Evolutionary conservation across 2,113 vertebrate species (phyloP).

Genomic region (Archilochus colubris): DNA sequence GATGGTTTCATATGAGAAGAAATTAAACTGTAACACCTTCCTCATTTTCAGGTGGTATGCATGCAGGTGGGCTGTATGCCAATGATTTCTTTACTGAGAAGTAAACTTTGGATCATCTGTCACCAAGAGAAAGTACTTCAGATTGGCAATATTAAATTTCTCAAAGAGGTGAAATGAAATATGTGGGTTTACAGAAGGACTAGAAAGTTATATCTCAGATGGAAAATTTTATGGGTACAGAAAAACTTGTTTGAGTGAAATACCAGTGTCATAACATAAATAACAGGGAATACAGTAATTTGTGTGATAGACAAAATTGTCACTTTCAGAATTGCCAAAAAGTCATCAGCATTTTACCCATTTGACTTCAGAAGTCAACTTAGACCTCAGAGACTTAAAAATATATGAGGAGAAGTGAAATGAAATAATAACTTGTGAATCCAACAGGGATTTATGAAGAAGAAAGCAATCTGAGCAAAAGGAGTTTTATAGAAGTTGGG

Average conservation of each 20-base stretch:
- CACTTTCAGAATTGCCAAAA: slow-evolving; percentile 63
- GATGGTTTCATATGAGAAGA: slow-evolving; percentile 60
- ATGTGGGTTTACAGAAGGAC: slow-evolving; percentile 55
- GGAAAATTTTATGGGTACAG: slow-evolving; percentile 68
- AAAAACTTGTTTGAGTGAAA: slow-evolving; percentile 72
- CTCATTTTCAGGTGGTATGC: not conserved
- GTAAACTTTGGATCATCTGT: slow-evolving; percentile 34
- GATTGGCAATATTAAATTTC: slow-evolving; percentile 39
- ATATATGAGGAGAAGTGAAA: slow-evolving; percentile 27
- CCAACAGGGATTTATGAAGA: slow-evolving; percentile 1
- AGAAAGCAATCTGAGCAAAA: slow-evolving; percentile 15
- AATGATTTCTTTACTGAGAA: slow-evolving; percentile 48
- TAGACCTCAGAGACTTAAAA: slow-evolving; percentile 41
- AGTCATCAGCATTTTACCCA: slow-evolving; percentile 2
- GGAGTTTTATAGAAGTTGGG: not conserved
- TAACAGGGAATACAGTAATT: slow-evolving; percentile 76
- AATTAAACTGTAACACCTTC: slow-evolving; percentile 28
- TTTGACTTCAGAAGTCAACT: slow-evolving; percentile 52
- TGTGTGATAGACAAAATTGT: slow-evolving; percentile 74
- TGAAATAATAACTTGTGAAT: not conserved
- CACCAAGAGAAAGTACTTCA: slow-evolving; percentile 22
- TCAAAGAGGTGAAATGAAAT: slow-evolving; percentile 59
- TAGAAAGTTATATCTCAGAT: slow-evolving; percentile 72
- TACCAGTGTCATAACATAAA: slow-evolving; percentile 74
- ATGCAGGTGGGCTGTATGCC: not conserved